Evolutionary conservation across 1,140 invertebrate genomes (phyloP).

Genomic region (Polypedilum vanderplanki): DNA sequence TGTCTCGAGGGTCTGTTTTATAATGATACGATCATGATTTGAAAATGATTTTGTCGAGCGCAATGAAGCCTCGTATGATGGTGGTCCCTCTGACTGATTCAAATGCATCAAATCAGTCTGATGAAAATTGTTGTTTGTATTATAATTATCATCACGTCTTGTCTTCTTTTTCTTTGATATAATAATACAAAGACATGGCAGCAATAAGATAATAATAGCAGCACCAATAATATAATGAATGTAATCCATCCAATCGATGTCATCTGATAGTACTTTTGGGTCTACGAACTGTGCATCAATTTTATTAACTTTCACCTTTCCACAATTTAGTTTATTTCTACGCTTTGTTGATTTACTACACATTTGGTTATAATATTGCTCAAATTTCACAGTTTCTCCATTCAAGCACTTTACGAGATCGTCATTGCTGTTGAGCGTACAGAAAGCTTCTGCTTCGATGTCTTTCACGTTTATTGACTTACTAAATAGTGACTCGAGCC

Average conservation of each 20-base stretch:
- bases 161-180: not conserved
- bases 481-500: slow-evolving; percentile 32
- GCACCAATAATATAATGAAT: not conserved
- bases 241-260: slow-evolving; percentile 13
- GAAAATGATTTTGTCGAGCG: slow-evolving; percentile 31
- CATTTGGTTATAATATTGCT: not conserved
- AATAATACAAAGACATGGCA: not conserved
- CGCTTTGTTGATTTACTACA: not conserved
- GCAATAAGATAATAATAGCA: not conserved
- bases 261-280: not conserved
- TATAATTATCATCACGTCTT: not conserved
- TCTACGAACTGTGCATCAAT: slow-evolving; percentile 12
- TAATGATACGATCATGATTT: slow-evolving; percentile 39
- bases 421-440: not conserved
- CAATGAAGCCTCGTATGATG: slow-evolving; percentile 8
- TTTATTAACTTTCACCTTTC: not conserved
- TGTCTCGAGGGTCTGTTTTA: slow-evolving; percentile 32
- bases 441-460: not conserved
- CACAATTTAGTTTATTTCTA: not conserved
- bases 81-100: slow-evolving; percentile 21
- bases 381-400: not conserved
- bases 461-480: not conserved
- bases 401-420: not conserved
- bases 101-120: slow-evolving; percentile 21
- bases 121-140: not conserved